Percentiles rank a stretch among this genome's conserved stretches.
phyloP scores from a whole-genome alignment of 2,797 vertebrate species.

The Aldrovandia affinis region DNA sequence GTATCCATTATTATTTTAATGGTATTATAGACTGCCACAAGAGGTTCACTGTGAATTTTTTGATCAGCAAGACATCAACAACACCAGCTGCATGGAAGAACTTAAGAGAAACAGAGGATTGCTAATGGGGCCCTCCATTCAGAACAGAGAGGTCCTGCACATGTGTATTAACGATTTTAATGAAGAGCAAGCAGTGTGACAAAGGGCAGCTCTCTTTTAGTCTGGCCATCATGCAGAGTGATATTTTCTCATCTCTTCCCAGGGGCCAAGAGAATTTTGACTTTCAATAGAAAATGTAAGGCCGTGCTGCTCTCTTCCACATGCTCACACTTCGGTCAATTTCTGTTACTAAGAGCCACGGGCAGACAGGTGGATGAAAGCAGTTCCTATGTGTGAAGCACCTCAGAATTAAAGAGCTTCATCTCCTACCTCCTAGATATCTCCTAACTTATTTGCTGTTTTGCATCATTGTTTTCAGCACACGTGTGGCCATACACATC shows the following conservation, averaged over 20 bases:
- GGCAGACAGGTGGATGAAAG: neutral
- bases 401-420: too few species aligned
- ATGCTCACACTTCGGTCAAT: neutral
- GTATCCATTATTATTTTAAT: conserved; percentile 29
- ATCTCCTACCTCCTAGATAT: too few species aligned
- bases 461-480: too few species aligned
- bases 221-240: neutral
- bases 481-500: too few species aligned
- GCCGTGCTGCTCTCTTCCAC: neutral
- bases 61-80: conserved; percentile 3
- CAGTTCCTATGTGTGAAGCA: too few species aligned
- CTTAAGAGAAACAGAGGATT: neutral
- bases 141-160: neutral
- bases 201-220: neutral
- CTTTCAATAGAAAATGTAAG: neutral
- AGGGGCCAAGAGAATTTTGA: neutral
- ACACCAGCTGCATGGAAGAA: neutral
- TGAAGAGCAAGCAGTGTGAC: neutral
- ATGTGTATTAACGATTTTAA: neutral
- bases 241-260: neutral
- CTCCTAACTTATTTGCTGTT: too few species aligned
- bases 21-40: conserved; percentile 11
- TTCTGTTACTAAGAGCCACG: neutral
- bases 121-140: neutral
- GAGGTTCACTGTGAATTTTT: neutral